A percentile compares a stretch with the other conserved stretches of the same genome.
phyloP scores from a whole-genome alignment of 2,113 vertebrate genomes.

The Hyperopisus bebe region DNA sequence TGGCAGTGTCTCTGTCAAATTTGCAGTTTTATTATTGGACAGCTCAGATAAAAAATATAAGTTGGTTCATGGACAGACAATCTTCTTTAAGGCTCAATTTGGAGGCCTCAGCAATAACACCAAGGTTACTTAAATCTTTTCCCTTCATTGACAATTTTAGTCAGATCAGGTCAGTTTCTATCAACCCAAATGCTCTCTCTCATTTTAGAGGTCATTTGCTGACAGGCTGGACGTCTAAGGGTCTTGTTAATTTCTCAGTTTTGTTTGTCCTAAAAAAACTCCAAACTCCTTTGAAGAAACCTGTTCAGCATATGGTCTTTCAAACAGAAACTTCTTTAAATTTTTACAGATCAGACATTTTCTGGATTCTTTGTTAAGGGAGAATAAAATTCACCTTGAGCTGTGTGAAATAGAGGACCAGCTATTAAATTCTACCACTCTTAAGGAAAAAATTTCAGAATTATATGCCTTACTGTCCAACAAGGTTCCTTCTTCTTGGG shows the following conservation, averaged over 20 bases:
- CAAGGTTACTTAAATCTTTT: neutral
- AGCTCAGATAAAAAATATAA: neutral
- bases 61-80: neutral
- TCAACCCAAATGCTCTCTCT: neutral
- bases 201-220: no score
- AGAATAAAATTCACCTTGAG: neutral
- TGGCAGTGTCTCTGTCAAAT: neutral
- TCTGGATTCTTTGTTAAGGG: no score
- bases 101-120: neutral
- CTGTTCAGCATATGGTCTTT: no score
- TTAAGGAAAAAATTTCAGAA: neutral
- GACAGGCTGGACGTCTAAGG: no score
- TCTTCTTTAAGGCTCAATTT: neutral
- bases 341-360: no score
- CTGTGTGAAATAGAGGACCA: neutral
- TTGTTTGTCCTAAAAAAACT: no score
- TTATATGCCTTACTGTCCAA: neutral
- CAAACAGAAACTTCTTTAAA: no score
- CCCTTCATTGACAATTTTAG: neutral
- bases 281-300: no score
- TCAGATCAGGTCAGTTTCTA: neutral
- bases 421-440: neutral
- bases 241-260: no score
- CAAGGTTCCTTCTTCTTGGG: neutral
- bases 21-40: neutral